Evolutionary conservation across 2,888 invertebrate genomes (phyloP).

Genomic region (Melanophora roralis): DNA sequence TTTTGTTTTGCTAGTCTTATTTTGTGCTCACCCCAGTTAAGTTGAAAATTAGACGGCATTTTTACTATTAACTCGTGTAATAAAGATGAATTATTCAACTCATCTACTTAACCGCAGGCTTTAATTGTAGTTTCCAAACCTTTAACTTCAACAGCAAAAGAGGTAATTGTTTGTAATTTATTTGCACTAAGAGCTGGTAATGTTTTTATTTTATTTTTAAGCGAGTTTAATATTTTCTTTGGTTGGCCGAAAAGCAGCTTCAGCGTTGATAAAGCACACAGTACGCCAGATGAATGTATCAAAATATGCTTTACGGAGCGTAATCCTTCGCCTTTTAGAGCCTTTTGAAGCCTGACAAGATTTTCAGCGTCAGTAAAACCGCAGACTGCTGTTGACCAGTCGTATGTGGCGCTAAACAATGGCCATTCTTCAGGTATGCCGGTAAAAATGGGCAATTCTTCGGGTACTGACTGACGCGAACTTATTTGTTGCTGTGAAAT

Average conservation of each 20-base stretch:
- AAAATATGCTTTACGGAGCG: constrained; percentile 27
- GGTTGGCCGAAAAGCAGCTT: constrained; percentile 49
- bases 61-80: constrained; percentile 28
- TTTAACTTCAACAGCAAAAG: constrained; percentile 12
- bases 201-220: constrained; percentile 34
- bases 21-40: constrained; percentile 21
- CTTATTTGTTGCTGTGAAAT: constrained; percentile 14
- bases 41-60: constrained; percentile 26
- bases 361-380: constrained; percentile 47
- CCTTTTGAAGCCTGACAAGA: constrained; percentile 30
- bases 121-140: constrained; percentile 24
- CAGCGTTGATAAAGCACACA: too few relatives aligned
- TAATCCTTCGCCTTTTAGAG: constrained; percentile 17
- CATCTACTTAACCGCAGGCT: constrained; percentile 6
- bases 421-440: constrained; percentile 47
- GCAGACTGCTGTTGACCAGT: constrained; percentile 45
- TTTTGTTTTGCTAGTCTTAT: constrained; percentile 5
- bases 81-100: constrained; percentile 31
- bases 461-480: constrained; percentile 25
- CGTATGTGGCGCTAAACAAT: constrained; percentile 38
- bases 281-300: constrained; percentile 31
- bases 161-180: constrained; percentile 24
- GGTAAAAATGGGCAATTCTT: constrained; percentile 35
- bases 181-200: constrained; percentile 8
- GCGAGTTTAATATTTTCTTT: constrained; percentile 36